Conservation (phyloP, 2,113 vertebrate species). For the Patagioenas fasciata region DNA sequence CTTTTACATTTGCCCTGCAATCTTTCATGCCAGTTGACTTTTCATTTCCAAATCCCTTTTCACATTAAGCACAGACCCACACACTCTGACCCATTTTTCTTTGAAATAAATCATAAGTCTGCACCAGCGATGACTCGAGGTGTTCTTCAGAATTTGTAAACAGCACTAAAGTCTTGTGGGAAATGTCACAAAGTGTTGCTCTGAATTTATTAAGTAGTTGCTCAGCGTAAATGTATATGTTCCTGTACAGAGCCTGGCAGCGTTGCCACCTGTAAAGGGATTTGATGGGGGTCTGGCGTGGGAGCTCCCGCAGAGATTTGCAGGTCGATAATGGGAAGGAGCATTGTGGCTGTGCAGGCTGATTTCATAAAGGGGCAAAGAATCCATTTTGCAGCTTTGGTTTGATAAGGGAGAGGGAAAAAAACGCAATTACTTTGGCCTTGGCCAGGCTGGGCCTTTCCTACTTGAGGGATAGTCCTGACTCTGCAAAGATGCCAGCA, state of each 20-base stretch:
- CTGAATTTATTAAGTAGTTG: slow-evolving; percentile 71
- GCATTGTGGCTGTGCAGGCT: background rate
- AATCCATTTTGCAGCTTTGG: background rate
- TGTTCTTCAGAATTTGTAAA: slow-evolving; percentile 78
- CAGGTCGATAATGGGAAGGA: background rate
- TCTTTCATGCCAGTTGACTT: slow-evolving; percentile 79
- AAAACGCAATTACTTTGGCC: background rate
- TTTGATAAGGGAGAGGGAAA: background rate
- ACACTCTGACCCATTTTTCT: slow-evolving; percentile 76
- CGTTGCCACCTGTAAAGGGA: slow-evolving; percentile 25
- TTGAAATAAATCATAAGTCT: slow-evolving; percentile 76
- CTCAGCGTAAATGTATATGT: slow-evolving; percentile 44
- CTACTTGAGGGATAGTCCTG: background rate
- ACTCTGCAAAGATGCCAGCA: background rate
- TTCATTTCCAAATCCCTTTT: slow-evolving; percentile 78
- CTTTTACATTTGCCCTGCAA: slow-evolving; percentile 71
- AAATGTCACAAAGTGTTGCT: slow-evolving; percentile 69
- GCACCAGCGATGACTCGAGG: slow-evolving; percentile 66
- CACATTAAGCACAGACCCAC: slow-evolving; percentile 78
- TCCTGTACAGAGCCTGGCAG: slow-evolving; percentile 20
- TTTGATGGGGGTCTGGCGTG: background rate
- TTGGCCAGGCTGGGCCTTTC: background rate
- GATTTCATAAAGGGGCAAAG: background rate
- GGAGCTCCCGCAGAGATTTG: background rate
- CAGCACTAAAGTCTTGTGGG: slow-evolving; percentile 73